These are phyloP conservation scores for Drosophila aldrichi DNA, from an alignment of 2,888 invertebrate genomes.

Conservation along the genomic window DNA sequence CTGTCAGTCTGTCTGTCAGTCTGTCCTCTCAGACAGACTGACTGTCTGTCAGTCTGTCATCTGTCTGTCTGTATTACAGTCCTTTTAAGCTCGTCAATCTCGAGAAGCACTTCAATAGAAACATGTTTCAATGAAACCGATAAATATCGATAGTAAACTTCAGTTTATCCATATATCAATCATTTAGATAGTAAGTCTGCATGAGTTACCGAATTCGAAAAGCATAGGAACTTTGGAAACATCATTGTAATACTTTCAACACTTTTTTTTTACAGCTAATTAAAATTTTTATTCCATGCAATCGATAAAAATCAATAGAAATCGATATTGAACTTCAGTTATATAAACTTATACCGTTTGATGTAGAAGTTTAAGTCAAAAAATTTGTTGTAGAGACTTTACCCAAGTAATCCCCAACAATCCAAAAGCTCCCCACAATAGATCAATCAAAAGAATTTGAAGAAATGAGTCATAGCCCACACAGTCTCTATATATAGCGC, in stretches of 20 bases:
- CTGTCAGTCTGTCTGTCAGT: too few relatives aligned
- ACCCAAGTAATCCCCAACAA: background rate
- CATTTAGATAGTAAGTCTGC: too few relatives aligned
- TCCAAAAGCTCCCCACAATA: background rate
- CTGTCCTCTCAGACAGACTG: too few relatives aligned
- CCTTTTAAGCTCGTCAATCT: too few relatives aligned
- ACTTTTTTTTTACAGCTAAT: too few relatives aligned
- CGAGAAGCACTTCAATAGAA: background rate
- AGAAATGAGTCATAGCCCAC: background rate
- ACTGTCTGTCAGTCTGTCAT: too few relatives aligned
- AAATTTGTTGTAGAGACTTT: background rate
- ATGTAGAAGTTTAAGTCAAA: rapidly evolving
- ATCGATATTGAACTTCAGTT: background rate
- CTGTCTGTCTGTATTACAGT: too few relatives aligned
- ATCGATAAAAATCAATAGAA: background rate
- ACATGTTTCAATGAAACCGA: background rate
- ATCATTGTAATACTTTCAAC: too few relatives aligned
- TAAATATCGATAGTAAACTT: background rate
- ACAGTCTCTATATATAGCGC: background rate
- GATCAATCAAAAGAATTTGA: background rate
- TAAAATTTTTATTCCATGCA: background rate
- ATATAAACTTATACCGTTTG: background rate
- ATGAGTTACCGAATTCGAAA: too few relatives aligned
- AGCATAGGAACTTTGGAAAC: too few relatives aligned
- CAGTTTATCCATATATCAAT: too few relatives aligned